Conservation (phyloP, 1,140 invertebrate species). For the Eueides isabella region DNA sequence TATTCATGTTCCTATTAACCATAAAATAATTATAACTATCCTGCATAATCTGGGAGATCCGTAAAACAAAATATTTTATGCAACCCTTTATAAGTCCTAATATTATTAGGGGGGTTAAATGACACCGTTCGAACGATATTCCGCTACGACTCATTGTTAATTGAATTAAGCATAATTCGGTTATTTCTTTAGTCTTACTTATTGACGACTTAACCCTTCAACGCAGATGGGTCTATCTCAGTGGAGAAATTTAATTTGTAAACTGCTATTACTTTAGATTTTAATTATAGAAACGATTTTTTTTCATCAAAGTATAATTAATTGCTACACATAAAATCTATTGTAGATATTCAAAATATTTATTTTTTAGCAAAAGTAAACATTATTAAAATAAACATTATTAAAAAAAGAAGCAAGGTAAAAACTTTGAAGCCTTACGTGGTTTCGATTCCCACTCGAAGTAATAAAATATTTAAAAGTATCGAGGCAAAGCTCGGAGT, state of each 20-base stretch:
- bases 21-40: neutral
- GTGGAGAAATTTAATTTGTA: conserved; percentile 47
- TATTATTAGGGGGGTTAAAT: conserved; percentile 37
- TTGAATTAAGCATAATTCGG: conserved; percentile 63
- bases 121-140: conserved; percentile 57
- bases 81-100: conserved; percentile 34
- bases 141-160: conserved; percentile 57
- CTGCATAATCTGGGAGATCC: neutral
- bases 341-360: too few relatives aligned
- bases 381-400: too few relatives aligned
- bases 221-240: conserved; percentile 44
- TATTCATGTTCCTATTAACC: too few relatives aligned
- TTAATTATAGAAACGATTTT: conserved; percentile 39
- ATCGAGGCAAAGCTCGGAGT: too few relatives aligned
- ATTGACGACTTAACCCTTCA: conserved; percentile 62
- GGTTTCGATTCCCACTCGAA: too few relatives aligned
- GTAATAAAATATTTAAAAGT: too few relatives aligned
- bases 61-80: conserved; percentile 11
- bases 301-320: neutral
- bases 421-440: too few relatives aligned
- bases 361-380: too few relatives aligned
- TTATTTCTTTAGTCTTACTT: conserved; percentile 54
- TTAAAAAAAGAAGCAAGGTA: too few relatives aligned
- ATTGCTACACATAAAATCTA: neutral
- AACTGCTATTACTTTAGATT: conserved; percentile 43